Evolutionary conservation across 1,140 invertebrate genomes (phyloP), one percentile per base, ranked within the genome.

Genomic region (Drosophila varians): DNA sequence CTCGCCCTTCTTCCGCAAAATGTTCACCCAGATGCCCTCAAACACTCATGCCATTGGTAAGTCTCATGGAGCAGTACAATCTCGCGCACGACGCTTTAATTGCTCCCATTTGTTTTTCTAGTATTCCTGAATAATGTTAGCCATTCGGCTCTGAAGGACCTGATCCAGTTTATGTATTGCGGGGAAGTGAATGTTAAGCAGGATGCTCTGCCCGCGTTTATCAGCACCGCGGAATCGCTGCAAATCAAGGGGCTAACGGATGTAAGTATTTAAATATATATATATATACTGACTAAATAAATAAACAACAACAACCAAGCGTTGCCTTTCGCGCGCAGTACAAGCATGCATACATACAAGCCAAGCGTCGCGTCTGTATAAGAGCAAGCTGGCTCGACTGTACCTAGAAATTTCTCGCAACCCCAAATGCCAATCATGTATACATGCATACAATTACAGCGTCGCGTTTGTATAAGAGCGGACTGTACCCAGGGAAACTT

Each of bases 131-230:
- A 96, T 92, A 95, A 96, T 91, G 94, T 96, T 90, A 94, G 94
- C 91, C 94, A 95, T 91, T 92, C 93, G 61, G 95, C 96, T 71
- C 91, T 97, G 78, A 94, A 94, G 91, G 94, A 96, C 91, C 93
- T 97, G 77, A 93, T 97, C 78, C 94, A 95, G 87, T 97, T 97
- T 91, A 96, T 97, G 95, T 97, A 97, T 90, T 94, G 95, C 92
- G 96, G 96, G 71, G 95, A 96, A 93, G 96, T 96, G 47, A 96
- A 96, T 92, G 95, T 97, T 77, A 95, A 94, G 80, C 95, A 96
- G 92, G 95, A 96, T 90, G 95, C 96, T 77, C 93, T 97, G 90
- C 93, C 94, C 60, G 94, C 94, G 57, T 96, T 97, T 91, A 94
- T 97, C 82, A 96, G 96, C 93, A 95, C 96, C 79, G 96, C 96